These are phyloP conservation scores for Otolemur crassicaudatus DNA, from an alignment of 2,797 vertebrate genomes.

Conservation along the genomic window DNA sequence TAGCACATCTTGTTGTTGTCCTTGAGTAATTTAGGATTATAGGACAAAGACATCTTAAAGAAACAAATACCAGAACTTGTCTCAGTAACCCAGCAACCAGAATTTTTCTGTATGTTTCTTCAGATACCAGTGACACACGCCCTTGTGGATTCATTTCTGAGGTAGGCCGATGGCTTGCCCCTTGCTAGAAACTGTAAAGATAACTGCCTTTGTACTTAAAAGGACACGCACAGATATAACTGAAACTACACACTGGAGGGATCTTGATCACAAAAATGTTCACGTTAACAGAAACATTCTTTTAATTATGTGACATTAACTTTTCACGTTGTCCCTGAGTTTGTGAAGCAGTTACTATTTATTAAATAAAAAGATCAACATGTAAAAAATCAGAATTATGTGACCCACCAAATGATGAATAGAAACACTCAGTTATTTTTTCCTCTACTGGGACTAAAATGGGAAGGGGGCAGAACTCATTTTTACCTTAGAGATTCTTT, in stretches of 20 bases:
- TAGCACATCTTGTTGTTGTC: background rate
- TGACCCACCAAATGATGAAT: slow-evolving; percentile 59
- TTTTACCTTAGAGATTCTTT: slow-evolving; percentile 4
- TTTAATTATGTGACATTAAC: slow-evolving; percentile 72
- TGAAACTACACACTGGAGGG: slow-evolving; percentile 83
- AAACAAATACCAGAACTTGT: background rate
- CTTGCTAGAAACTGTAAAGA: slow-evolving; percentile 80
- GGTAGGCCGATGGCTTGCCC: slow-evolving; percentile 77
- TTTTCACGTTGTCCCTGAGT: slow-evolving; percentile 84
- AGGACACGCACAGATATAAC: slow-evolving; percentile 76
- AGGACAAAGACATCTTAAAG: slow-evolving; percentile 6
- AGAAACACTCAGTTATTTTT: slow-evolving; percentile 77
- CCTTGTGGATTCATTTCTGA: slow-evolving; percentile 60
- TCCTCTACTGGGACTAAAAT: background rate
- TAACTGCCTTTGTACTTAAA: slow-evolving; percentile 83
- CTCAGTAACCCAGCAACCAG: background rate
- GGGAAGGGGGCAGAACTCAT: background rate
- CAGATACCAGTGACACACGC: background rate
- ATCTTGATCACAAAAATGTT: slow-evolving; percentile 76
- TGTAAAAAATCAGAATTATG: slow-evolving; percentile 73
- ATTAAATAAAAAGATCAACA: slow-evolving; percentile 62
- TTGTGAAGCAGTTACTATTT: slow-evolving; percentile 79
- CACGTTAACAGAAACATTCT: slow-evolving; percentile 83
- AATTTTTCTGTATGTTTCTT: slow-evolving; percentile 1
- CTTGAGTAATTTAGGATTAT: background rate